These are phyloP conservation scores for Polyodon spathula DNA, from an alignment of 2,113 vertebrate species.

Conservation along the genomic window DNA sequence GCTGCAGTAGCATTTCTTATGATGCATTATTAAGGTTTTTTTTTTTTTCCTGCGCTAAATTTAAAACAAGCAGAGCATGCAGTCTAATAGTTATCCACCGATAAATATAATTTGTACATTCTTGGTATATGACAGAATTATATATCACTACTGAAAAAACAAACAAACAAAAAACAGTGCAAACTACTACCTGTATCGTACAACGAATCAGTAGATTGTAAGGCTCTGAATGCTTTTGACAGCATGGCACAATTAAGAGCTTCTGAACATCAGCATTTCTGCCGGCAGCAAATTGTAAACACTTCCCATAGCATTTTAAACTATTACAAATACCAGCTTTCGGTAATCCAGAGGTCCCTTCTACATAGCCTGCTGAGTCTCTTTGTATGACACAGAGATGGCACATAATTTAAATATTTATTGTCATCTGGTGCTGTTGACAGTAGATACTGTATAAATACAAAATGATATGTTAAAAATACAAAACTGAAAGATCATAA, in stretches of 20 bases:
- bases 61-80: too few species aligned
- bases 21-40: slow-evolving; percentile 30
- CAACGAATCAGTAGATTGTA: too few species aligned
- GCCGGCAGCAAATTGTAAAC: background rate
- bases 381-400: background rate
- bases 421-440: slow-evolving; percentile 5
- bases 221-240: background rate
- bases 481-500: too few species aligned
- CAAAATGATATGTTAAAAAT: too few species aligned
- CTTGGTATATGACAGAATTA: too few species aligned
- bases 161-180: too few species aligned
- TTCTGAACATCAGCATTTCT: background rate
- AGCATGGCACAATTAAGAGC: background rate
- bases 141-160: too few species aligned
- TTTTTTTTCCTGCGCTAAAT: background rate
- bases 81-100: too few species aligned
- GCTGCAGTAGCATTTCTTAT: slow-evolving; percentile 37
- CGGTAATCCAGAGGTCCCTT: background rate
- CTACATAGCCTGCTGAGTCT: background rate
- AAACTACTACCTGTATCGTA: too few species aligned
- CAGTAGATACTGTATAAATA: too few species aligned
- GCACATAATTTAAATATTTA: slow-evolving; percentile 13
- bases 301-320: slow-evolving; percentile 8
- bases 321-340: slow-evolving; percentile 3
- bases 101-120: too few species aligned